A percentile compares a stretch with the other conserved stretches of the same genome.
Conservation (phyloP, 2,888 invertebrate species). For the Drosophila infuscata region DNA sequence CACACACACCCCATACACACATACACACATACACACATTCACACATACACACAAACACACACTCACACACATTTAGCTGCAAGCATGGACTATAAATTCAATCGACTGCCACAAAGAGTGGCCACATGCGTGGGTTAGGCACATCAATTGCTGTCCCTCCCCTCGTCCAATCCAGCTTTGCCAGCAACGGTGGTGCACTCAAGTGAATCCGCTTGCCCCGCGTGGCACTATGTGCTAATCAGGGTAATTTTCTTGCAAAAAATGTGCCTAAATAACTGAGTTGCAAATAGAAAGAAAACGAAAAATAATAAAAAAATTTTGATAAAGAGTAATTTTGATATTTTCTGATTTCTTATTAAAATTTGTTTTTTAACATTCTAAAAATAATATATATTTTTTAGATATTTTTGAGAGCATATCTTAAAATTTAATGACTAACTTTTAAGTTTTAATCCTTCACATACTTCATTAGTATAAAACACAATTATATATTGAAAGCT, state of each 20-base stretch:
- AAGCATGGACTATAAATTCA: slow-evolving; percentile 58
- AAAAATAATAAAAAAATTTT: not conserved
- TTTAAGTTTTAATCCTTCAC: not conserved
- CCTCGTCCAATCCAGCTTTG: not conserved
- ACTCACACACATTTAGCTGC: slow-evolving; percentile 38
- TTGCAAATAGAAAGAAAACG: not conserved
- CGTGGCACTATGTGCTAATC: slow-evolving; percentile 18
- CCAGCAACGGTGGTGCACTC: slow-evolving; percentile 51
- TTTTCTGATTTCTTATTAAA: not conserved
- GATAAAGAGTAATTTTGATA: not conserved
- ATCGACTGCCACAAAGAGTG: slow-evolving; percentile 61
- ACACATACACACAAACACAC: slow-evolving; percentile 14
- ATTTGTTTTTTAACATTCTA: too few species aligned
- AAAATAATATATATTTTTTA: too few species aligned
- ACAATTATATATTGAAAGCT: not conserved
- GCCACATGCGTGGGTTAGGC: slow-evolving; percentile 69
- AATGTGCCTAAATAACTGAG: not conserved
- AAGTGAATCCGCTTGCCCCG: slow-evolving; percentile 49
- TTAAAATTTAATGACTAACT: not conserved
- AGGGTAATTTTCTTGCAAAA: not conserved
- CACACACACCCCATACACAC: not conserved
- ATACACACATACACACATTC: slow-evolving; percentile 15
- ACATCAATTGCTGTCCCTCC: slow-evolving; percentile 41
- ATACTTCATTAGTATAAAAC: fast-evolving
- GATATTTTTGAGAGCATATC: not conserved